Conservation (phyloP, 2,888 invertebrate genomes). For the Stomorhina lunata region DNA sequence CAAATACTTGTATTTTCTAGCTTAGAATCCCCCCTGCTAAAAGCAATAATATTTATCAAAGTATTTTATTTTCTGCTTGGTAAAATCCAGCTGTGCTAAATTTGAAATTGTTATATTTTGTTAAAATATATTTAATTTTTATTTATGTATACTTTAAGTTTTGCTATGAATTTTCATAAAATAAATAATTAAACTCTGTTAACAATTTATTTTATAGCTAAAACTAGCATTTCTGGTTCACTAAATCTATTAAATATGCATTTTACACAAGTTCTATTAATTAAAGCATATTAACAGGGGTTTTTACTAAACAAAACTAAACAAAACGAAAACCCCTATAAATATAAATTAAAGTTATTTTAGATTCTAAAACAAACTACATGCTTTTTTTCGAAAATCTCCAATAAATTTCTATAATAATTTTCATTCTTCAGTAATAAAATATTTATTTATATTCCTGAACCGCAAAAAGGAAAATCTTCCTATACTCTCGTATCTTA, state of each 20-base stretch:
- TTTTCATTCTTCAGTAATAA: no score
- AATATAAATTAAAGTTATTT: neutral
- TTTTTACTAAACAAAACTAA: no score
- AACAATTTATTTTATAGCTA: no score
- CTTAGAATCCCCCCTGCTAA: no score
- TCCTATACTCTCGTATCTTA: no score
- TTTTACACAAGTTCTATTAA: neutral
- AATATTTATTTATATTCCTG: no score
- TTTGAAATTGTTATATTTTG: neutral
- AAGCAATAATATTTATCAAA: neutral
- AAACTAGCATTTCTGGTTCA: neutral
- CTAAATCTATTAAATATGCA: neutral
- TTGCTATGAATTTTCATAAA: no score
- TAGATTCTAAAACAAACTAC: neutral
- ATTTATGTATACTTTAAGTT: no score
- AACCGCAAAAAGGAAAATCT: slow-evolving; percentile 3
- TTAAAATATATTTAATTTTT: no score
- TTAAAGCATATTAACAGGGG: neutral
- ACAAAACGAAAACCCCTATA: no score
- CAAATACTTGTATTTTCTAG: neutral
- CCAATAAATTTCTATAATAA: neutral
- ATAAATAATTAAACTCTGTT: no score
- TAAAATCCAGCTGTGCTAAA: neutral
- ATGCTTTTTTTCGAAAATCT: neutral
- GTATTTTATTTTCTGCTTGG: neutral